Evolutionary conservation across 1,140 invertebrate genomes (phyloP), one percentile per base, ranked within the genome.

Genomic region (Orussus abietinus): DNA sequence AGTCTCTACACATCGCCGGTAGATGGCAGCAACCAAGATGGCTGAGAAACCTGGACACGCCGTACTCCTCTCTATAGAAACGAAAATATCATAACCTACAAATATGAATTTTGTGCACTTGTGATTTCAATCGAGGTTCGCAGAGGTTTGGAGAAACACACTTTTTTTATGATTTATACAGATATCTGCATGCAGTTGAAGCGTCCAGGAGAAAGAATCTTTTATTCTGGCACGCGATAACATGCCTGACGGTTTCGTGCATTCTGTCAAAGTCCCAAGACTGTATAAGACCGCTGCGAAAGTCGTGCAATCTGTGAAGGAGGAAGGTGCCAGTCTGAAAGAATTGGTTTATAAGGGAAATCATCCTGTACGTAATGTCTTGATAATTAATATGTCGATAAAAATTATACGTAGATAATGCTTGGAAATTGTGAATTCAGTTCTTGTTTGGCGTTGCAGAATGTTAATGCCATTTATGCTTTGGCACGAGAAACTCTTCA

Each of bases 261-360:
- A 87, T 70, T 86, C 85, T 26, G 63, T 86, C 25, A 85, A 80
- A 75, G 83, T 89, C 46, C 86, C 87, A 28, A 77, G 80, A 60
- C 69, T 88, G 59, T 92, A 88, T 63, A 88, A 86, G 75, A 59
- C 76, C 45, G 79, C 81, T 13, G 77, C 83, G 2, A 80, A 80
- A 60, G 79, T 87, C 39, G 68, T 86, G 17, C 76, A 80, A 61
- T 64, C 78, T 57, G 80, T 86, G 10, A 66, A 77, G 38, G 80
- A 83, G 38, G 77, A 85, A 59, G 80, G 81, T 47, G 80, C 74
- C 26, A 86, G 83, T 45, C 63, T 90, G 1, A 90, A 90, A 74
- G 70, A 77, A 45, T 69, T 88, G 4, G 74, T 90, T 45, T 84
- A 80, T 55, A 70, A 83, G 53, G 72, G 80, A 46, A 83, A 80